Conservation (phyloP, 2,797 vertebrate species). For the Siniperca undulata region DNA sequence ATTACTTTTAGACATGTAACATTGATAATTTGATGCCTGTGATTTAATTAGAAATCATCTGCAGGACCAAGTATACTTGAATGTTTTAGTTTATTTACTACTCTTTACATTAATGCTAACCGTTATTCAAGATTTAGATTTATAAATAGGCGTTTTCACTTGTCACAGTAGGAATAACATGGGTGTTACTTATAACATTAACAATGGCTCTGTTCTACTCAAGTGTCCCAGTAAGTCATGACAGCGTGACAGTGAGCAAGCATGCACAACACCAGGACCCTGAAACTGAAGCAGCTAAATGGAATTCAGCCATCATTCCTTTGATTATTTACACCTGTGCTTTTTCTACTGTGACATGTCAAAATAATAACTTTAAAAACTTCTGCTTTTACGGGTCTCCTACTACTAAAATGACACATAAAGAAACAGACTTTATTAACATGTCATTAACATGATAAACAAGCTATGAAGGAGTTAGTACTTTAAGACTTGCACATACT, state of each 20-base stretch:
- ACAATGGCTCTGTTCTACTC: neutral
- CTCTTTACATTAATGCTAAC: neutral
- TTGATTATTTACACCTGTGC: neutral
- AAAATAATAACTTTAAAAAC: neutral
- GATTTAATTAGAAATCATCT: neutral
- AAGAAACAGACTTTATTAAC: neutral
- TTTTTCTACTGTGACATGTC: neutral
- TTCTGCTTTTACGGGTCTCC: neutral
- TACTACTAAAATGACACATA: slow-evolving; percentile 1
- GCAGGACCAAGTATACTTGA: neutral
- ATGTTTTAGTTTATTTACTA: neutral
- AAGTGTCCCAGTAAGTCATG: neutral
- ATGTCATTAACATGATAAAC: too few relatives aligned
- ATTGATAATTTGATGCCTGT: neutral
- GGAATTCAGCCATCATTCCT: neutral
- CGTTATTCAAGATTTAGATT: neutral
- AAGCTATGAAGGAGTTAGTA: too few relatives aligned
- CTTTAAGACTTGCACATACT: too few relatives aligned
- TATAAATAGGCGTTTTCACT: neutral
- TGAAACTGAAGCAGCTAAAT: neutral
- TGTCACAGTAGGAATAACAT: neutral
- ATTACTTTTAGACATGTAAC: neutral
- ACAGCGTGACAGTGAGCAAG: neutral
- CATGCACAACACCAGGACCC: neutral
- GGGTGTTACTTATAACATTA: neutral